phyloP scores from a whole-genome alignment of 2,113 vertebrate genomes.

The Pelobates fuscus region DNA sequence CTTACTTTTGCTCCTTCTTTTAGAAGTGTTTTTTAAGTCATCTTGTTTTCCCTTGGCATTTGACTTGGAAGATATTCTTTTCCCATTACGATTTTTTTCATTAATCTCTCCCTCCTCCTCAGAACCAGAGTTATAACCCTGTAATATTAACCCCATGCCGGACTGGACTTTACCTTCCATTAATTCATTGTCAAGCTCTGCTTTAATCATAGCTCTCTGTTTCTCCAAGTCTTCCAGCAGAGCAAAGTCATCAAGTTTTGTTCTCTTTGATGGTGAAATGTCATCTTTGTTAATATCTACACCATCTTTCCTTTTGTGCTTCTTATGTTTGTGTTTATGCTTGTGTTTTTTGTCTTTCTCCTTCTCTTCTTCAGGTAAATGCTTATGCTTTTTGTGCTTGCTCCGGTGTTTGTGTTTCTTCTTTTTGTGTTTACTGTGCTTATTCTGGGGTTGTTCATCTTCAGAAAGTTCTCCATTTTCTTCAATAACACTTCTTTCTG shows the following conservation, averaged over 20 bases:
- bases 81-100: constrained; percentile 84
- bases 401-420: constrained; percentile 98
- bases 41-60: constrained; percentile 82
- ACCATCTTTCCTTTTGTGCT: constrained; percentile 91
- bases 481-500: constrained; percentile 86
- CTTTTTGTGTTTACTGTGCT: constrained; percentile 94
- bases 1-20: constrained; percentile 83
- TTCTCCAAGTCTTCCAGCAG: constrained; percentile 96
- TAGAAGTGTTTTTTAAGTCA: constrained; percentile 82
- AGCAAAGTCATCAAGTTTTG: constrained; percentile 92
- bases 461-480: constrained; percentile 94
- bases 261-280: constrained; percentile 83
- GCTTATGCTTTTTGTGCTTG: constrained; percentile 98
- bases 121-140: constrained; percentile 96
- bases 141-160: constrained; percentile 96
- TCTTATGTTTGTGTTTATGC: constrained; percentile 96
- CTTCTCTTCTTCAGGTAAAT: constrained; percentile 89
- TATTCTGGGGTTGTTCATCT: constrained; percentile 79
- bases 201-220: constrained; percentile 96
- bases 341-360: constrained; percentile 90
- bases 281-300: constrained; percentile 74
- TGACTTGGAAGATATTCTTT: constrained; percentile 73
- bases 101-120: constrained; percentile 92
- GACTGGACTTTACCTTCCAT: constrained; percentile 98
- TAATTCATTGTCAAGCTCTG: constrained; percentile 95